Conservation (phyloP, 2,113 vertebrate genomes). For the Saimiri boliviensis region DNA sequence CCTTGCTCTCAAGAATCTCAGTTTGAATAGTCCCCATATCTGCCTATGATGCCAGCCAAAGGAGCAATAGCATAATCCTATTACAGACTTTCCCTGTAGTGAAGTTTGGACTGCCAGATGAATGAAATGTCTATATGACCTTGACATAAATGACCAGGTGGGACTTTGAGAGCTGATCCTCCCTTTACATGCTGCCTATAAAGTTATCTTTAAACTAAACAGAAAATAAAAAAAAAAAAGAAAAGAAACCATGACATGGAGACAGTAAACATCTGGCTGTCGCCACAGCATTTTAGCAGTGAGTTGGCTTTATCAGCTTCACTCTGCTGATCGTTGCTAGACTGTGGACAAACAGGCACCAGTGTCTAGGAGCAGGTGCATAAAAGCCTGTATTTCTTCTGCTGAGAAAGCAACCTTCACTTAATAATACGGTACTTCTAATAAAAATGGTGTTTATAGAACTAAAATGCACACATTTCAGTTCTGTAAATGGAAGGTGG, state of each 20-base stretch:
- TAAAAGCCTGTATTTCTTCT: not conserved
- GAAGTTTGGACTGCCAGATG: not conserved
- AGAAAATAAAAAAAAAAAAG: not conserved
- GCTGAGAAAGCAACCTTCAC: not conserved
- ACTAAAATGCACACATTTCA: not conserved
- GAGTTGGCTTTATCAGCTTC: not conserved
- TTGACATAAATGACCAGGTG: not conserved
- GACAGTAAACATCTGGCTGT: not conserved
- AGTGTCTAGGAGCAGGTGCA: not conserved
- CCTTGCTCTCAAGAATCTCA: not conserved
- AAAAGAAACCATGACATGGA: not conserved
- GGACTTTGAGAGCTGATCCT: not conserved
- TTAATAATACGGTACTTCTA: not conserved
- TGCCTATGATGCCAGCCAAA: not conserved
- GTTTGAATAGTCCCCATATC: not conserved
- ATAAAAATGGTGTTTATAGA: not conserved
- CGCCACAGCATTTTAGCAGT: not conserved
- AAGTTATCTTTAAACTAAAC: not conserved
- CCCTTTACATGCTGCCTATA: not conserved
- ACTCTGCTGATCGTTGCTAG: not conserved
- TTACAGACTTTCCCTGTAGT: not conserved
- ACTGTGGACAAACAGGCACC: accelerated
- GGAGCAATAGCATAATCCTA: no score
- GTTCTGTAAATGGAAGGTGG: not conserved
- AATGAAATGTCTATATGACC: not conserved